Evolutionary conservation across 1,140 invertebrate species (phyloP).

Genomic region (Solenopsis invicta): DNA sequence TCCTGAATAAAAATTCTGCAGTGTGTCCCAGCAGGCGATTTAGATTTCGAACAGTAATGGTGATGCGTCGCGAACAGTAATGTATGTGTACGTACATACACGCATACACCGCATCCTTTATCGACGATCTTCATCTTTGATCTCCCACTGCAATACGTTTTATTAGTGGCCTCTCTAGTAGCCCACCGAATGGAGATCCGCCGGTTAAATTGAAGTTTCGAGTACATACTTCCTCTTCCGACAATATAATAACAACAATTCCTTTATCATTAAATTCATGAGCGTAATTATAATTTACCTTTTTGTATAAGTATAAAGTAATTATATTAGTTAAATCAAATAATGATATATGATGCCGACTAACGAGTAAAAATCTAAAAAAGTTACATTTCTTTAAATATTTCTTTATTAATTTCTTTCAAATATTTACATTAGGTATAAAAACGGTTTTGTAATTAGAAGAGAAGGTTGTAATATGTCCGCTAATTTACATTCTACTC

Average conservation of each 20-base stretch:
- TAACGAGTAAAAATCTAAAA: no score
- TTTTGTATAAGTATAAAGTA: not conserved
- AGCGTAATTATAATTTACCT: not conserved
- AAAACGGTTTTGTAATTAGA: no score
- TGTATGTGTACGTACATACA: not conserved
- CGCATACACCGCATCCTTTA: conserved; percentile 8
- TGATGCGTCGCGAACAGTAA: not conserved
- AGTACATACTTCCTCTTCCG: not conserved
- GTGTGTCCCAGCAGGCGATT: conserved; percentile 10
- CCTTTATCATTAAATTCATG: not conserved
- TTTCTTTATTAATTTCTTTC: no score
- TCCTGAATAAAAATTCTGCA: conserved; percentile 76
- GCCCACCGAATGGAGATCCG: not conserved
- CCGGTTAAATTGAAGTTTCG: conserved; percentile 44
- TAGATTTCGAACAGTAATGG: conserved; percentile 41
- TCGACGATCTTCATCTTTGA: conserved; percentile 66
- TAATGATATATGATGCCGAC: no score
- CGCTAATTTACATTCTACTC: no score
- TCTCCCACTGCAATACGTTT: conserved; percentile 64
- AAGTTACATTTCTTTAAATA: no score
- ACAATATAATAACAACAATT: not conserved
- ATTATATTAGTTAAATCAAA: no score
- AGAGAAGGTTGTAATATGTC: no score
- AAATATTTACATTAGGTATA: no score
- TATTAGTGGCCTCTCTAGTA: conserved; percentile 34